Conservation (phyloP, 2,888 invertebrate genomes). For the Ceriagrion tenellum region DNA sequence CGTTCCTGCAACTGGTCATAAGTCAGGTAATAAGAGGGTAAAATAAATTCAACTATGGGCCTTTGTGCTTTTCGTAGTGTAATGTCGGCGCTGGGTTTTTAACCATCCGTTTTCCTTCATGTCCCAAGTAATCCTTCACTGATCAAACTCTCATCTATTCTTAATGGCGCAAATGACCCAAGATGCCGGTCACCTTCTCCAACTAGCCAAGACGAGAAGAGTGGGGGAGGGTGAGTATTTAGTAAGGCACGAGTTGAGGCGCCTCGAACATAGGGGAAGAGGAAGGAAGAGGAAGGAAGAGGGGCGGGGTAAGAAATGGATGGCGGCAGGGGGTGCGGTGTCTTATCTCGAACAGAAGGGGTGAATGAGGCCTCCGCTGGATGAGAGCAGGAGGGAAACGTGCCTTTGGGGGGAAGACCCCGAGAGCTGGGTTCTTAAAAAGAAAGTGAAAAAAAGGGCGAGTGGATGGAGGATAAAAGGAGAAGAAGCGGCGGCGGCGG, state of each 20-base stretch:
- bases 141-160: too few species aligned
- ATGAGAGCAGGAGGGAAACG: neutral
- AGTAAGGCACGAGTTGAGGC: neutral
- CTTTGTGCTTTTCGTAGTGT: too few species aligned
- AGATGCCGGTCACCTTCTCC: too few species aligned
- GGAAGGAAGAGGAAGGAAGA: neutral
- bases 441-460: neutral
- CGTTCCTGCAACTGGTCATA: too few species aligned
- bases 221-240: neutral
- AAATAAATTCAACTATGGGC: too few species aligned
- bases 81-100: too few species aligned
- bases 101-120: too few species aligned
- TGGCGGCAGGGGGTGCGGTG: neutral
- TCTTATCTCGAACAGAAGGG: neutral
- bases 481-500: neutral
- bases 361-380: conserved; percentile 2
- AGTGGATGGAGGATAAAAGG: neutral
- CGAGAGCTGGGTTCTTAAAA: neutral
- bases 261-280: neutral
- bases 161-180: too few species aligned
- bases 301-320: neutral
- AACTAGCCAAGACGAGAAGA: too few species aligned
- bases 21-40: too few species aligned
- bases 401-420: neutral
- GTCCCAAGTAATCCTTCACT: too few species aligned